Conservation (phyloP, 1,140 invertebrate genomes). For the Sycobia sp. region DNA sequence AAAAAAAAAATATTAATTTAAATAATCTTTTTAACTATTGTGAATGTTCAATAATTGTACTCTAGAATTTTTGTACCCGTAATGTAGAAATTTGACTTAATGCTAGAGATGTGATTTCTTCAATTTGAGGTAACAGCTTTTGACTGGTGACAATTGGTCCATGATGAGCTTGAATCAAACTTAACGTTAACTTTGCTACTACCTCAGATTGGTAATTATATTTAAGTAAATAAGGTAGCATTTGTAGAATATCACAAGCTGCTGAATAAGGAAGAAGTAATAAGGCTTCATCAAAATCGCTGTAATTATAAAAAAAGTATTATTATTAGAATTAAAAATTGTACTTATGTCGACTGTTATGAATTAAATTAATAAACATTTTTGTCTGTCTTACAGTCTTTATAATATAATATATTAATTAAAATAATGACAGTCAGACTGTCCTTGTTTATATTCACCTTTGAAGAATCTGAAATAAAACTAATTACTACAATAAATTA, state of each 20-base stretch:
- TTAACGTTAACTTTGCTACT: slow-evolving; percentile 74
- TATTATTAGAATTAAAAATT: too few relatives aligned
- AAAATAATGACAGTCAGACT: too few relatives aligned
- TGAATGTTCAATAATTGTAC: too few relatives aligned
- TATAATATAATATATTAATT: too few relatives aligned
- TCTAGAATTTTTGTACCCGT: too few relatives aligned
- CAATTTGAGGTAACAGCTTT: slow-evolving; percentile 71
- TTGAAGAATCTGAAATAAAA: too few relatives aligned
- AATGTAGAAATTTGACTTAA: slow-evolving; percentile 66
- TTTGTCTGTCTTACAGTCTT: too few relatives aligned
- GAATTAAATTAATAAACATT: too few relatives aligned
- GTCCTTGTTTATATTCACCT: too few relatives aligned
- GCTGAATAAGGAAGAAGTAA: slow-evolving; percentile 83
- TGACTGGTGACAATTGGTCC: slow-evolving; percentile 77
- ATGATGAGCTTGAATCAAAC: slow-evolving; percentile 84
- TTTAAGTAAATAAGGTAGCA: slow-evolving; percentile 72
- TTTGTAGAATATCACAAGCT: slow-evolving; percentile 78
- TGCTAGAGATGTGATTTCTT: slow-evolving; percentile 69
- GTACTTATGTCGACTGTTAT: too few relatives aligned
- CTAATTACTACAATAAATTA: too few relatives aligned
- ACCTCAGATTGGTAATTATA: slow-evolving; percentile 77
- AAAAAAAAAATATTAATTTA: slow-evolving; percentile 33
- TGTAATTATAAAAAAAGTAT: slow-evolving; percentile 47
- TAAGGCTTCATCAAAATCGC: slow-evolving; percentile 89
- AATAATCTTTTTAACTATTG: slow-evolving; percentile 6